phyloP scores from a whole-genome alignment of 2,888 invertebrate genomes.

The Petrolisthes manimaculis region DNA sequence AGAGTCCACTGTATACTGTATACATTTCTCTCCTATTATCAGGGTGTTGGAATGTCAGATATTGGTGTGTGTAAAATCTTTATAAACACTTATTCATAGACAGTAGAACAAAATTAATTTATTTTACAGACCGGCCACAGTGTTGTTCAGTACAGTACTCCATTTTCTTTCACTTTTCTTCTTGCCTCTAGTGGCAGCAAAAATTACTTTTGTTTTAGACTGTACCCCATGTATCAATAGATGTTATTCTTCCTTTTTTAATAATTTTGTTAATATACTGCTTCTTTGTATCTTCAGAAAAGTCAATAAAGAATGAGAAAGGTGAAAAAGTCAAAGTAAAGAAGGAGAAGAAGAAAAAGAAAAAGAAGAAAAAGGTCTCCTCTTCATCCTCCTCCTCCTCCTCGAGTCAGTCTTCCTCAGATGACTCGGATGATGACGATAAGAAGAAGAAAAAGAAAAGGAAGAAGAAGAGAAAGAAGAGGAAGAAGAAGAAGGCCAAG shows the following conservation, averaged over 20 bases:
- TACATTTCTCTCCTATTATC: no score
- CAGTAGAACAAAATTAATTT: no score
- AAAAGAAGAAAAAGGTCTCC: constrained; percentile 23
- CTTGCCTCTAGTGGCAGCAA: no score
- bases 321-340: constrained; percentile 44
- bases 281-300: constrained; percentile 26
- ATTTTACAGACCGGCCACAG: no score
- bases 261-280: no score
- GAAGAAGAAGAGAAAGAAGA: constrained; percentile 31
- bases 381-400: constrained; percentile 45
- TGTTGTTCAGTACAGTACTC: no score
- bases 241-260: not conserved
- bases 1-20: no score
- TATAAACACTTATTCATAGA: no score
- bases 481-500: constrained; percentile 46
- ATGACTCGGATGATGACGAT: constrained; percentile 31
- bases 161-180: no score
- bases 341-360: constrained; percentile 58
- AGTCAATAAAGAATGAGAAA: constrained; percentile 45
- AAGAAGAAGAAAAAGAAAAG: constrained; percentile 48
- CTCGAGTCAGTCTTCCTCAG: constrained; percentile 31
- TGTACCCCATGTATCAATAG: not conserved
- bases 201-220: no score
- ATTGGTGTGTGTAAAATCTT: no score
- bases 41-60: no score